Conservation (phyloP, 2,888 invertebrate genomes). For the Nineta flava region DNA sequence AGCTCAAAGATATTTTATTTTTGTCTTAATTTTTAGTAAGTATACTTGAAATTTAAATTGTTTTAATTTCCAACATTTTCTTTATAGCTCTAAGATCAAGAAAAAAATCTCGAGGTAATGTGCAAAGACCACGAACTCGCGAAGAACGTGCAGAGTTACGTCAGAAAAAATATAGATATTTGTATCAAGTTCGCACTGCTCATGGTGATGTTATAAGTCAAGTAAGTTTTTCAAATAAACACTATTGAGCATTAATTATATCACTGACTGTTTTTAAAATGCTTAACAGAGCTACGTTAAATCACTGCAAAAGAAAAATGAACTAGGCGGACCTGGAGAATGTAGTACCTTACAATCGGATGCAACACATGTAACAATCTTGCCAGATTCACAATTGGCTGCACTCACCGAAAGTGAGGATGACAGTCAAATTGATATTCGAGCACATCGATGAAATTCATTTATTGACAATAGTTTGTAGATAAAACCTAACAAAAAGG, state of each 20-base stretch:
- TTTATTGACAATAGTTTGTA: not conserved
- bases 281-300: constrained; percentile 57
- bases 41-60: too few species aligned
- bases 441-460: constrained; percentile 18
- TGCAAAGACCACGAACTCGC: constrained; percentile 40
- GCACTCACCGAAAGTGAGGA: constrained; percentile 44
- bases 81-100: constrained; percentile 26
- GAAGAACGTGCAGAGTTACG: constrained; percentile 65
- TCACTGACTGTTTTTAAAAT: not conserved
- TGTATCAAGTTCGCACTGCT: constrained; percentile 77
- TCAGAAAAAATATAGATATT: constrained; percentile 70
- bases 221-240: constrained; percentile 28
- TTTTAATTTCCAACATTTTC: too few species aligned
- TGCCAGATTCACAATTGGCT: constrained; percentile 45
- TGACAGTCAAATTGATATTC: constrained; percentile 26
- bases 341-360: constrained; percentile 64
- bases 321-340: constrained; percentile 36
- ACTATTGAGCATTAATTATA: not conserved
- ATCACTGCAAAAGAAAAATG: constrained; percentile 57
- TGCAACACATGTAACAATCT: constrained; percentile 58
- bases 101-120: constrained; percentile 28
- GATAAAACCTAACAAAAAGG: not conserved
- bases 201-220: constrained; percentile 84
- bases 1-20: too few species aligned
- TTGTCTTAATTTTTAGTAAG: too few species aligned